Evolutionary conservation across 37 sponge, comb jelly and placozoan species (phyloP), one percentile per base, ranked within the genome.

Genomic region (Tethya wilhelma): DNA sequence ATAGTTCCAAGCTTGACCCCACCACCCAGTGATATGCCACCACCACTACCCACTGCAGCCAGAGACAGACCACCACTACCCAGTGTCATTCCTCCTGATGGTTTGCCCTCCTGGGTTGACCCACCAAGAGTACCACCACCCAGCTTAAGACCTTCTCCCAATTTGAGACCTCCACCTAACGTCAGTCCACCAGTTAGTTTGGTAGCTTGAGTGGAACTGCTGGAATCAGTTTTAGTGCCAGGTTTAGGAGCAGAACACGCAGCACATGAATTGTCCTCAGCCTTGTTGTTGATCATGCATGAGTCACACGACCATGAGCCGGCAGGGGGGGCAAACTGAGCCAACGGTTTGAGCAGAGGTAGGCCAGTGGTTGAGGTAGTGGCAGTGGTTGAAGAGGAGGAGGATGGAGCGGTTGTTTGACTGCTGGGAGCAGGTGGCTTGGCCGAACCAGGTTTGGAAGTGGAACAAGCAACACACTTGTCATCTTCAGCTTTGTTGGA

Each of bases 201-300:
- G 26, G 46, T 22, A 43, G 46, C 34, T 28, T 5, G 45, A 53
- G 65, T 17, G 4, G 36, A 3, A 30, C 65, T 33, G 36, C 33
- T 38, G 39, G 38, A 5, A 45, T n/a, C 44, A 39, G 34, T 38
- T 43, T 75, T 73, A 19, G 29, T 44, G 9, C 89, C 93, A 28
- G 93, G 85, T 33, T 44, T 80, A 17, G 63, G 56, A 31, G 86
- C 75, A 9, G 42, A 34, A 64, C 93, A 93, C 0, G 86, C 78
- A 7, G 80, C 62, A 77, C 93, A 93, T 29, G n/a, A 17, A 17
- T 1, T 32, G 12, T 33, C 55, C 23, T 71, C 74, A 4, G 59
- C 7, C 45, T 72, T 81, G 74, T 93, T 93, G 45, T 39, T 41
- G 11, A 93, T 53, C 60, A 93, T 46, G 74, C 93, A 93, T 23